phyloP scores from a whole-genome alignment of 35 echinoderm and acorn worm genomes.

The Nesometra sesokonis region DNA sequence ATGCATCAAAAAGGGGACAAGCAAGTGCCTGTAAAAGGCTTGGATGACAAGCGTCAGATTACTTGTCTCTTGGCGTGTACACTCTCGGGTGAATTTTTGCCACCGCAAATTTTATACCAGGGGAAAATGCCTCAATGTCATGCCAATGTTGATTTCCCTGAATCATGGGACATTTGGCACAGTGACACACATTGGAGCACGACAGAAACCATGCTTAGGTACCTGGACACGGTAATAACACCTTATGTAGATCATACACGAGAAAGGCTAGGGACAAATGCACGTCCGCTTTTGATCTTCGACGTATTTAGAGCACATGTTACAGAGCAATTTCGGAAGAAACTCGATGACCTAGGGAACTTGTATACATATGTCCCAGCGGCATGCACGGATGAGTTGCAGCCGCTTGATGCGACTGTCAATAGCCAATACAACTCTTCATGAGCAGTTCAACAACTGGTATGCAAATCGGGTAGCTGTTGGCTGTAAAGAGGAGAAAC shows the following conservation, averaged over 20 bases:
- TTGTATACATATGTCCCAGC: not conserved
- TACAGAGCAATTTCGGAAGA: not conserved
- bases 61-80: conserved; percentile 14
- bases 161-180: conserved; percentile 25
- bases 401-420: conserved; percentile 16
- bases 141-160: not conserved
- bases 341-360: not conserved
- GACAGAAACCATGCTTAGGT: conserved; percentile 12
- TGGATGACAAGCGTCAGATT: conserved; percentile 25
- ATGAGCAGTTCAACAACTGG: no score
- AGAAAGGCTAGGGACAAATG: not conserved
- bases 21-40: conserved; percentile 17
- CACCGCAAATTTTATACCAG: conserved; percentile 32
- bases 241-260: no score
- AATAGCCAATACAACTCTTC: no score
- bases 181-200: conserved; percentile 35
- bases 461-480: no score
- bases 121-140: conserved; percentile 16
- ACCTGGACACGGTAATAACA: no score
- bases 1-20: not conserved
- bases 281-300: conserved; percentile 6
- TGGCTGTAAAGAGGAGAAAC: no score
- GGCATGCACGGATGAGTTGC: not conserved
- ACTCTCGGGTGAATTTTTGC: not conserved
- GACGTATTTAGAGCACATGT: conserved; percentile 25